Evolutionary conservation across 2,113 vertebrate species (phyloP), one percentile per base, ranked within the genome.

Genomic region (Menura novaehollandiae): DNA sequence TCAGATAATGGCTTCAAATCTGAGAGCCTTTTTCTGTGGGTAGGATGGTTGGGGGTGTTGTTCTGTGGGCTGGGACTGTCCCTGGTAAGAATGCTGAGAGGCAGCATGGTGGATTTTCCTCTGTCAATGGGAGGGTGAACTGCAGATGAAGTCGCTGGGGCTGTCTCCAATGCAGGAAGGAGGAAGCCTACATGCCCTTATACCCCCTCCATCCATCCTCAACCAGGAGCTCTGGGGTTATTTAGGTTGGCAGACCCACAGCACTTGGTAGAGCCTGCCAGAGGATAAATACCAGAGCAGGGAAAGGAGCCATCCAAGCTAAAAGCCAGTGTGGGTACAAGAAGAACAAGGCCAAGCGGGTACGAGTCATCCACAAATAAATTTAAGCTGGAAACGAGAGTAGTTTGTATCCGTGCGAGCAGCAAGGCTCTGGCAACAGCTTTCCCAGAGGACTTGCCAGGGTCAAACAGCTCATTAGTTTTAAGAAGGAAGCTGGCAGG

Each of bases 301-400:
- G 91, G 96, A 91, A 94, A 94, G 58, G 69, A 94, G 80, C 74
- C 80, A 94, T 89, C 30, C 2, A 33, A 95, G 90, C 85, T 63
- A 92, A 93, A 94, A 94, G 91, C 67, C 79, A 96, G 56, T 7
- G 19, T 0, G 73, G 76, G 87, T 90, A 95, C 92, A 92, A 86
- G 90, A 88, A 92, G 91, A 94, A 92, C 58, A 73, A 93, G 89
- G 91, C 96, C 95, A 95, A 97, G 92, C 21, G 91, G 75, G 85
- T 94, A 85, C 79, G 1, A 95, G 91, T 83, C 92, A 90, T 86
- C 92, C 75, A 93, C 85, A 90, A 94, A 94, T 93, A 96, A 93
- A 95, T 88, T 66, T 56, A 83, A 93, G 75, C 88, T 96, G 92
- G 79, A 95, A 97, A 92, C 1, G 26, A 96, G 92, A 94, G 95